Evolutionary conservation across 23 tunicate species (phyloP).

Genomic region (Halocynthia roretzi): DNA sequence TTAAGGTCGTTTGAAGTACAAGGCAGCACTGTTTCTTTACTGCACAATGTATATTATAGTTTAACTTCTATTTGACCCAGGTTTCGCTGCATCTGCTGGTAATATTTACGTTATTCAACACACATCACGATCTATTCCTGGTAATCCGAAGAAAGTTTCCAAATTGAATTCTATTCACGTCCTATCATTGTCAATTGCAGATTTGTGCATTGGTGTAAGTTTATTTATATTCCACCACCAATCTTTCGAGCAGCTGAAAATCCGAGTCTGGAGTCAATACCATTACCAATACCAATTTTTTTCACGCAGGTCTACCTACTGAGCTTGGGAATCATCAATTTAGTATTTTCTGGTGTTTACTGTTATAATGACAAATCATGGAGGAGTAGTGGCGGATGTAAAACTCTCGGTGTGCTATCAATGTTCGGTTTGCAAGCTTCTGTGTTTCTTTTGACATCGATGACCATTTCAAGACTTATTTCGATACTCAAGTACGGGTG

Average conservation of each 20-base stretch:
- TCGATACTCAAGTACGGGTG: neutral
- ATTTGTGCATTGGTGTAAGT: slow-evolving; percentile 2
- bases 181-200: neutral
- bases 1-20: too few relatives aligned
- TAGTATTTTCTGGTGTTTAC: neutral
- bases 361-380: slow-evolving; percentile 5
- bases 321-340: neutral
- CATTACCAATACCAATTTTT: too few relatives aligned
- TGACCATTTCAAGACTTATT: neutral
- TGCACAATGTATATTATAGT: too few relatives aligned
- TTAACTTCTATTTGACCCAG: neutral
- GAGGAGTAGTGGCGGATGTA: neutral
- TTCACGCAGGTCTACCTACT: neutral
- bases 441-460: slow-evolving; percentile 1
- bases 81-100: slow-evolving; percentile 4
- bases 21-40: too few relatives aligned
- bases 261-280: neutral
- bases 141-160: neutral
- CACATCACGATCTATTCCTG: neutral
- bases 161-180: neutral
- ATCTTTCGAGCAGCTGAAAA: neutral
- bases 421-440: slow-evolving; percentile 12
- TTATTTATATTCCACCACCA: neutral
- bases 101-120: neutral
- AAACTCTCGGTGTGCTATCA: slow-evolving; percentile 1